Percentiles rank a stretch among this genome's conserved stretches.
Evolutionary conservation across 2,113 vertebrate genomes (phyloP).

Genomic region (Caranx ignobilis): DNA sequence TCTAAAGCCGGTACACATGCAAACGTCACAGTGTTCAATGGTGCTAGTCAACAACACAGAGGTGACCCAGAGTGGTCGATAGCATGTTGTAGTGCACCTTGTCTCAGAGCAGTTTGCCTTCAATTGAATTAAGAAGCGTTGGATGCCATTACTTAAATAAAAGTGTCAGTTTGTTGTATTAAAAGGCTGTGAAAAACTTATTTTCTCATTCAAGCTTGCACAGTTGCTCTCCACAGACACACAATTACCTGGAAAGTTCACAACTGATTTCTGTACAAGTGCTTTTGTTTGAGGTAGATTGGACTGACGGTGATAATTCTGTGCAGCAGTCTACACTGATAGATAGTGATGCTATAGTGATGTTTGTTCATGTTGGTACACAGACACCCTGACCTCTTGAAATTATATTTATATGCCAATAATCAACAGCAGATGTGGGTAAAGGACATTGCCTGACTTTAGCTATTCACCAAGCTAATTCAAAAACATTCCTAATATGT

Average conservation of each 20-base stretch:
- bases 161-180: neutral
- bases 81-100: neutral
- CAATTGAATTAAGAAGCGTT: neutral
- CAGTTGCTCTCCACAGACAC: neutral
- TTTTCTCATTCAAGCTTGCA: neutral
- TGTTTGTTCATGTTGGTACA: too few relatives aligned
- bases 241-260: neutral
- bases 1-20: slow-evolving; percentile 17
- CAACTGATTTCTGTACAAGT: neutral
- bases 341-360: too few relatives aligned
- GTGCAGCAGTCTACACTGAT: too few relatives aligned
- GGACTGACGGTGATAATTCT: too few relatives aligned
- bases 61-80: slow-evolving; percentile 32
- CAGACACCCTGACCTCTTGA: neutral
- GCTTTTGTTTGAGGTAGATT: neutral
- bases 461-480: too few relatives aligned
- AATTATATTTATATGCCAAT: too few relatives aligned
- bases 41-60: slow-evolving; percentile 3
- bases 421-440: too few relatives aligned
- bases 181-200: neutral
- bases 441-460: too few relatives aligned
- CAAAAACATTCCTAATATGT: too few relatives aligned
- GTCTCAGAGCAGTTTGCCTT: neutral
- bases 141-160: neutral
- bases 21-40: slow-evolving; percentile 26